A percentile compares a stretch with the other conserved stretches of the same genome.
phyloP scores from a whole-genome alignment of 64 coral and sea anemone species.

The Stichodactyla mertensii region DNA sequence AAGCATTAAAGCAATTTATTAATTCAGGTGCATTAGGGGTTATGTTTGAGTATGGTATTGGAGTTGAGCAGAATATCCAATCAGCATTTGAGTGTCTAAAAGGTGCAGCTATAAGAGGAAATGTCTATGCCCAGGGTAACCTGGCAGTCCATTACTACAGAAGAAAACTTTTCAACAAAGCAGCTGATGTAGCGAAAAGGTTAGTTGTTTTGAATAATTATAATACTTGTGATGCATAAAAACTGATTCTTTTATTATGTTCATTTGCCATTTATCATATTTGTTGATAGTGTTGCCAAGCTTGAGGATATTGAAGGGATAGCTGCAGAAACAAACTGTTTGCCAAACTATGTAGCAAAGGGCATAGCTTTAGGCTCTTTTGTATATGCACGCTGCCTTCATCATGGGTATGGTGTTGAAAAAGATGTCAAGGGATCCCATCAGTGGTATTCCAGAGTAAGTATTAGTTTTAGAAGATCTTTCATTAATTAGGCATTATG shows the following conservation, averaged over 20 bases:
- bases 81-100: slow-evolving; percentile 94
- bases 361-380: slow-evolving; percentile 91
- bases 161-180: slow-evolving; percentile 93
- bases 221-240: background rate
- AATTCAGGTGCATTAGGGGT: slow-evolving; percentile 88
- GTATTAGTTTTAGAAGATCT: background rate
- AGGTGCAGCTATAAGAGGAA: slow-evolving; percentile 69
- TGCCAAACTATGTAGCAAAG: slow-evolving; percentile 86
- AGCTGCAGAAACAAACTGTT: slow-evolving; percentile 82
- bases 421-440: slow-evolving; percentile 58
- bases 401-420: slow-evolving; percentile 75
- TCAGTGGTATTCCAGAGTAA: slow-evolving; percentile 77
- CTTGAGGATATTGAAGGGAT: slow-evolving; percentile 84
- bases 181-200: slow-evolving; percentile 86
- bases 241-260: background rate
- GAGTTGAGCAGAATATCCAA: slow-evolving; percentile 49
- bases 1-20: slow-evolving; percentile 18
- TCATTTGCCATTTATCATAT: background rate
- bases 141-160: slow-evolving; percentile 90
- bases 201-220: background rate
- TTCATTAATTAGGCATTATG: background rate
- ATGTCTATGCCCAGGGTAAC: slow-evolving; percentile 91
- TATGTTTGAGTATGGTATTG: slow-evolving; percentile 99
- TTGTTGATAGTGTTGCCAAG: slow-evolving; percentile 66
- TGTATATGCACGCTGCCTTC: slow-evolving; percentile 83